These are phyloP conservation scores for Diplolepis rosae DNA, from an alignment of 2,888 invertebrate species.

Conservation along the genomic window DNA sequence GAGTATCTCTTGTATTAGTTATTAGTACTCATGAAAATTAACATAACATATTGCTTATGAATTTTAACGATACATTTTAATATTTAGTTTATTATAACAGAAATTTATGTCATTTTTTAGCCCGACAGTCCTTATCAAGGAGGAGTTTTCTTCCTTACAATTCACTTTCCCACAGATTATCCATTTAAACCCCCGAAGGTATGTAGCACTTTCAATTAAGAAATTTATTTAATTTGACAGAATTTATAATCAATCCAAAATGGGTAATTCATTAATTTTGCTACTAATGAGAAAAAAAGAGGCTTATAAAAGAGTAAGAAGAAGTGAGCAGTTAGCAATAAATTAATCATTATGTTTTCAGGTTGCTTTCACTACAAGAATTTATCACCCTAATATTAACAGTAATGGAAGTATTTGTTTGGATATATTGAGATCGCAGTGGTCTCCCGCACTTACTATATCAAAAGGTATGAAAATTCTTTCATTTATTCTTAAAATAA, in stretches of 20 bases:
- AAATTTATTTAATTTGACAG: neutral
- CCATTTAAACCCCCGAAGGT: conserved; percentile 99
- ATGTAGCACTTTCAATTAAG: conserved; percentile 49
- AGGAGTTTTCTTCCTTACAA: conserved; percentile 99
- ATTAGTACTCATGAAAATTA: neutral
- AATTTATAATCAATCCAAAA: neutral
- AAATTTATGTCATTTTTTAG: conserved; percentile 77
- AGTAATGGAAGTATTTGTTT: conserved; percentile 99
- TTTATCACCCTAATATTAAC: conserved; percentile 99
- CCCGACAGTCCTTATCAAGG: conserved; percentile 99
- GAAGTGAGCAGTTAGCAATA: conserved; percentile 34
- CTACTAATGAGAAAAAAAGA: neutral
- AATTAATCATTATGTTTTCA: too few species aligned
- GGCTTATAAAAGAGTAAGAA: neutral
- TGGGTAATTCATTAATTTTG: neutral
- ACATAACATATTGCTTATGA: too few species aligned
- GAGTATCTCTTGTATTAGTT: neutral
- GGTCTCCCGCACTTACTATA: conserved; percentile 99
- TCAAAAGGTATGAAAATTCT: conserved; percentile 97
- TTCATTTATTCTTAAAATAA: too few species aligned
- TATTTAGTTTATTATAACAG: neutral
- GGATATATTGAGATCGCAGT: conserved; percentile 99
- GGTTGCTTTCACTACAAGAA: conserved; percentile 99
- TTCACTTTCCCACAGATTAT: conserved; percentile 99
- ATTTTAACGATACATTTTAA: too few species aligned